Conservation (phyloP, 2,797 vertebrate genomes). For the Tolypeutes matacus region DNA sequence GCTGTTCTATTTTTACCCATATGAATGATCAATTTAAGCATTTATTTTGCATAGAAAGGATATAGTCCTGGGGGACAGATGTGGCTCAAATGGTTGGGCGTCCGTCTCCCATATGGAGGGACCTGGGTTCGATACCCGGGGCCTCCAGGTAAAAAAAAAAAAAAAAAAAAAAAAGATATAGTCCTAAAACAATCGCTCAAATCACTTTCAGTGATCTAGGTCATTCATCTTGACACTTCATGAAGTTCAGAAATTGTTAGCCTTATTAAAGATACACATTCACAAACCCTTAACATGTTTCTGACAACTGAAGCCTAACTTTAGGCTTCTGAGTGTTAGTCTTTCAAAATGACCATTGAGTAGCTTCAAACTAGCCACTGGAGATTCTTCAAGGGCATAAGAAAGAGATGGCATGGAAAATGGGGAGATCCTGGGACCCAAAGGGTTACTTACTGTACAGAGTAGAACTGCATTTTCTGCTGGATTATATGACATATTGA, state of each 20-base stretch:
- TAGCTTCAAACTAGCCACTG: background rate
- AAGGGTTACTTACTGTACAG: constrained; percentile 92
- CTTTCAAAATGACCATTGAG: constrained; percentile 52
- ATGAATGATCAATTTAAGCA: background rate
- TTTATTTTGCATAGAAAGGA: background rate
- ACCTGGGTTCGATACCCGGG: no score
- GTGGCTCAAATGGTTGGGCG: no score
- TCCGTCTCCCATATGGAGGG: no score
- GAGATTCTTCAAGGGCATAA: background rate
- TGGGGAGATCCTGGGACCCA: background rate
- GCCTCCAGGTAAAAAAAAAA: no score
- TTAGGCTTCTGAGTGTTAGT: background rate
- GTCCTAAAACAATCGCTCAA: background rate
- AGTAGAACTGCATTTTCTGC: constrained; percentile 97
- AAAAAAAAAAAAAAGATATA: background rate
- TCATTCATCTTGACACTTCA: background rate
- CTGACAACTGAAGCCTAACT: background rate
- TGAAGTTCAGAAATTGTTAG: background rate
- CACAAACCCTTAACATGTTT: background rate
- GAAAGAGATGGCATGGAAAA: background rate
- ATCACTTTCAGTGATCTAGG: background rate
- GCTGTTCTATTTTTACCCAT: background rate
- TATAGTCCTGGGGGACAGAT: no score
- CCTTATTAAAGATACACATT: background rate
- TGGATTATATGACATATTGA: constrained; percentile 99